Percentiles rank a stretch among this genome's conserved stretches.
Conservation (phyloP, 2,888 invertebrate genomes). For the Idaea aversata region DNA sequence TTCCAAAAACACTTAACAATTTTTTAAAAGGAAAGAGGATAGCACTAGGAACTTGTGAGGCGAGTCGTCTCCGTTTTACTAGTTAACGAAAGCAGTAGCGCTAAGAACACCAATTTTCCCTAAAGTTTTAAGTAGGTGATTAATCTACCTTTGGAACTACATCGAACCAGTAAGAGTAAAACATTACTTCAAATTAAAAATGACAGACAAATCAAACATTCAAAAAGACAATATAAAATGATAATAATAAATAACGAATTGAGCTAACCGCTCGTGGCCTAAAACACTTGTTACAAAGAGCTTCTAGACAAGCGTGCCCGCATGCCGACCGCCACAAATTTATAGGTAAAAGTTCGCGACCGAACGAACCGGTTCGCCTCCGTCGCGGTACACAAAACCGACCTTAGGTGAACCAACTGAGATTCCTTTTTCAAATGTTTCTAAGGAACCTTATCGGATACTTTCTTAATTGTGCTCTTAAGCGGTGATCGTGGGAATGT, state of each 20-base stretch:
- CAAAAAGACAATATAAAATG: slow-evolving; percentile 3
- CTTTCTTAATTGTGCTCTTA: slow-evolving; percentile 77
- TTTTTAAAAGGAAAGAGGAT: no score
- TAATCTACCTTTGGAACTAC: not conserved
- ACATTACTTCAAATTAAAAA: not conserved
- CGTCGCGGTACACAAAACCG: slow-evolving; percentile 42
- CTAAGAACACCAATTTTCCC: slow-evolving; percentile 1
- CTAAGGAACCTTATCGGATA: slow-evolving; percentile 64
- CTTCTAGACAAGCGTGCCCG: slow-evolving; percentile 66
- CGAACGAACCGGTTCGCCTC: slow-evolving; percentile 66
- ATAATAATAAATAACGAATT: slow-evolving; percentile 19
- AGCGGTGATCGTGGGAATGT: slow-evolving; percentile 56
- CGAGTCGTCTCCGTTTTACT: no score
- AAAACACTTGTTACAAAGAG: slow-evolving; percentile 47
- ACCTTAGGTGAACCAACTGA: slow-evolving; percentile 49
- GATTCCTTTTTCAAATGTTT: slow-evolving; percentile 47
- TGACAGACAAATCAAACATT: not conserved
- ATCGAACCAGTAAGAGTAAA: not conserved
- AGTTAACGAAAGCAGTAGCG: no score
- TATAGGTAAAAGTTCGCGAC: slow-evolving; percentile 81
- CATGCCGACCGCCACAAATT: slow-evolving; percentile 76
- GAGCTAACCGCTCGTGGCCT: slow-evolving; percentile 43
- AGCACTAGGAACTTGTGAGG: no score
- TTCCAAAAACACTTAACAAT: no score
- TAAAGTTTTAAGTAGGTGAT: not conserved